phyloP scores from a whole-genome alignment of 2,888 invertebrate species.

The Zygothrica quintamaculata region DNA sequence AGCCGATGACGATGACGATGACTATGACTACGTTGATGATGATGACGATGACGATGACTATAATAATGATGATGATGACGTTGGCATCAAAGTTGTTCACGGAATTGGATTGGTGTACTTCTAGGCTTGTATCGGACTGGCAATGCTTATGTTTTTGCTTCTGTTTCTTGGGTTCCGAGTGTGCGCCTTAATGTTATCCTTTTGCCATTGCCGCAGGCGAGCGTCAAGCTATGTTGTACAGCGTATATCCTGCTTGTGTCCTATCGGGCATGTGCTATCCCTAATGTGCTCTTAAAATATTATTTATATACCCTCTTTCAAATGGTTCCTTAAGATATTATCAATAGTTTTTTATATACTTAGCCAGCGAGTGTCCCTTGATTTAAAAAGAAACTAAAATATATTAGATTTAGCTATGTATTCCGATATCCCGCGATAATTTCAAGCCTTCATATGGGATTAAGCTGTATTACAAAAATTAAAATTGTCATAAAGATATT shows the following conservation, averaged over 20 bases:
- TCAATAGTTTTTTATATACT: too few species aligned
- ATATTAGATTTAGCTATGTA: too few species aligned
- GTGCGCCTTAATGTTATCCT: constrained; percentile 45
- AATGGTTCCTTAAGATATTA: too few species aligned
- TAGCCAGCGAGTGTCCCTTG: not conserved
- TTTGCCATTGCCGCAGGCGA: constrained; percentile 45
- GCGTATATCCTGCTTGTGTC: constrained; percentile 43
- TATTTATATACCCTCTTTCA: too few species aligned
- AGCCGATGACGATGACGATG: constrained; percentile 33
- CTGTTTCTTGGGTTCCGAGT: constrained; percentile 2
- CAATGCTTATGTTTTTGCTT: not conserved
- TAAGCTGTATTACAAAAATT: too few species aligned
- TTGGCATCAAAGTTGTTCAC: constrained; percentile 16
- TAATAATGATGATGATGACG: constrained; percentile 23
- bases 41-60: constrained; percentile 33
- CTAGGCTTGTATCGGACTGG: constrained; percentile 16
- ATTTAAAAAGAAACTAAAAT: too few species aligned
- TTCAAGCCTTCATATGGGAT: too few species aligned
- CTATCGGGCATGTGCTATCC: constrained; percentile 17
- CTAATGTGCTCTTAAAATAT: not conserved
- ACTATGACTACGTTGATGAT: constrained; percentile 25
- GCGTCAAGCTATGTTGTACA: constrained; percentile 45
- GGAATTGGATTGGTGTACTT: constrained; percentile 37
- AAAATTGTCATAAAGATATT: too few species aligned
- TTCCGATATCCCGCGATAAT: too few species aligned